A percentile compares a stretch with the other conserved stretches of the same genome.
These are phyloP conservation scores for Megalops atlanticus DNA, from an alignment of 2,113 vertebrate genomes.

Conservation along the genomic window DNA sequence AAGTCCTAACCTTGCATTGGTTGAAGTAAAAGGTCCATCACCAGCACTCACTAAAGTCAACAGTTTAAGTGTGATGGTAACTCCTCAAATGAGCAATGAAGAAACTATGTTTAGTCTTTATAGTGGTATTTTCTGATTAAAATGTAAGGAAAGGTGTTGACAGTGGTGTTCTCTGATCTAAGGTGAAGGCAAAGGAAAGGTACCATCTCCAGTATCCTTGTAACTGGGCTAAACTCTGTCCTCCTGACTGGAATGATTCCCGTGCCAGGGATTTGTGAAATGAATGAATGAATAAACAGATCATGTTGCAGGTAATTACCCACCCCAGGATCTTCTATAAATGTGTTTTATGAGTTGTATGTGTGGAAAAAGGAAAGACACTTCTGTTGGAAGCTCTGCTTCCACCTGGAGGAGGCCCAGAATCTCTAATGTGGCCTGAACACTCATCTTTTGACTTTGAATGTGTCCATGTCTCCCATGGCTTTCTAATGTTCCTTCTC, in stretches of 20 bases:
- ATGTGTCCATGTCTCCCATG: not conserved
- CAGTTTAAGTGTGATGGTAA: too few relatives aligned
- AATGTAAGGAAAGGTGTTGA: too few relatives aligned
- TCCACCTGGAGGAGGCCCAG: not conserved
- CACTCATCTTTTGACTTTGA: not conserved
- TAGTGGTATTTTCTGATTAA: too few relatives aligned
- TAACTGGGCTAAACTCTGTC: constrained; percentile 36
- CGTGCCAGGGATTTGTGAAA: constrained; percentile 17
- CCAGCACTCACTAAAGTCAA: not conserved
- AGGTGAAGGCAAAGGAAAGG: not conserved
- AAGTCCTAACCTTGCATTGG: not conserved
- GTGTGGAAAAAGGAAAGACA: not conserved
- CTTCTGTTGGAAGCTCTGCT: not conserved
- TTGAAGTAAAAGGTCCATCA: not conserved
- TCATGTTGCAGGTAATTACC: constrained; percentile 68
- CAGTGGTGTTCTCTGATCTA: not conserved
- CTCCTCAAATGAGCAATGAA: not conserved
- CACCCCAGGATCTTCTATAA: constrained; percentile 58
- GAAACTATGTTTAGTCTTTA: too few relatives aligned
- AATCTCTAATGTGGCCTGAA: not conserved
- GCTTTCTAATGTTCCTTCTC: not conserved
- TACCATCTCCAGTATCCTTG: not conserved
- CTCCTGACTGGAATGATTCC: constrained; percentile 21
- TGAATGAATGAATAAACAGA: constrained; percentile 67
- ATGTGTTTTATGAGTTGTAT: constrained; percentile 55